Conservation (phyloP, 2,113 vertebrate species). For the Alethe castanea region DNA sequence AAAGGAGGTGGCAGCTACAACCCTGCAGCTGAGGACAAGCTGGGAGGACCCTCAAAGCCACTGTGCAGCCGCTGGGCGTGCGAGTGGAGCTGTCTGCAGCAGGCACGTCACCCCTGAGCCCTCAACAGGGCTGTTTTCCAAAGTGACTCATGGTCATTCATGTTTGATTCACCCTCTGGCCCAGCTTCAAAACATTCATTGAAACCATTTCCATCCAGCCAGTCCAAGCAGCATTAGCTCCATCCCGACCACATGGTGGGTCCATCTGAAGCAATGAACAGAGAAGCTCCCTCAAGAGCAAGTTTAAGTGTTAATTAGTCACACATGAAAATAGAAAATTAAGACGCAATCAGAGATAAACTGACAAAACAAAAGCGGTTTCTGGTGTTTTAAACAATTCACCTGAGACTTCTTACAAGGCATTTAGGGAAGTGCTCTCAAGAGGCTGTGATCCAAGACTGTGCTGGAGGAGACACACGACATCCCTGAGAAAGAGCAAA, state of each 20-base stretch:
- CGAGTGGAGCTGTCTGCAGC: background rate
- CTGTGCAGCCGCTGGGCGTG: accelerated
- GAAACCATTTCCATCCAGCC: constrained; percentile 4
- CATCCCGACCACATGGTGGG: background rate
- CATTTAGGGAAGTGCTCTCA: background rate
- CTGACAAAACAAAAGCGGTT: background rate
- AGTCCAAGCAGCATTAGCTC: background rate
- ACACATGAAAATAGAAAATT: background rate
- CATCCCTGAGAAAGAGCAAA: background rate
- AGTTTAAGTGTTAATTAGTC: background rate
- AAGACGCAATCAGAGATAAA: background rate
- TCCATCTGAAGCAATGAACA: background rate
- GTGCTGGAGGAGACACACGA: background rate
- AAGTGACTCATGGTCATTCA: constrained; percentile 59
- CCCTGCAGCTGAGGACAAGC: background rate
- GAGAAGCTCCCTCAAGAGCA: background rate
- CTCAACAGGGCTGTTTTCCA: background rate
- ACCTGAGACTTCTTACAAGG: background rate
- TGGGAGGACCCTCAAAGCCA: accelerated
- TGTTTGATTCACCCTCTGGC: constrained; percentile 57
- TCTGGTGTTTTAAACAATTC: background rate
- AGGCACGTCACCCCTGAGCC: background rate
- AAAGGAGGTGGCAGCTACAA: background rate
- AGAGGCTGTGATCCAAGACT: background rate
- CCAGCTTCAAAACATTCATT: constrained; percentile 19